Base-by-base conservation (phyloP, 2,888 invertebrate genomes). In the Drosophila tanythrix region DNA sequence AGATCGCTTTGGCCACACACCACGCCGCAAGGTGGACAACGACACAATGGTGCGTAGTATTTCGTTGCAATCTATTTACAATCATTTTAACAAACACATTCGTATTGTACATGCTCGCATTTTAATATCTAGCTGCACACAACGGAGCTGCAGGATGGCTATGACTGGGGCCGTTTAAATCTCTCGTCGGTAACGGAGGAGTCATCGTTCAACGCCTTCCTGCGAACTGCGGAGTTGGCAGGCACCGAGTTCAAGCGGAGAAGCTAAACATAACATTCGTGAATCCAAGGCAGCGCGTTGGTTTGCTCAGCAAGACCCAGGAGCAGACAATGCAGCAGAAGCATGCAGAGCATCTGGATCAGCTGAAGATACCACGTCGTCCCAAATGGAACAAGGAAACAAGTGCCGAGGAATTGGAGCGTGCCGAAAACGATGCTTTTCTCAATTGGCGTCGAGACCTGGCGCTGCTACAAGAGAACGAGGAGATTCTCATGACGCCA, bases 201-300 rank as follows among this genome's bases (percentile, higher is more conserved):
- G 92, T 97, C 96, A n/a, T 97, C 98, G 0, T 96, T 99, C 72
- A 98, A 99, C 94, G 99, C 99, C 90, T 99, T 99, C 92, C 94
- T 99, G 5, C 96, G 98, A 0, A 99, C 98, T 0, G 99, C 99
- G 0, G 97, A 99, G 93, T 93, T 99, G 68, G 99, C 99, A 0
- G 97, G 98, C 46, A 97, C 97, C 0, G 98, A 99, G 92, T 99
- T 99, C 96, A 96, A 90, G 96, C 97, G 4, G 98, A 98, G 92
- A 98, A 98, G 92, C 92, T 98, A 3, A 98, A 98, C 91, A 95
- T 98, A 8, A 96, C 95, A 74, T 96, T 97, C 91, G 94, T 97
- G 0, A 95, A 95, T 89, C 94, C 96, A 0, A 94, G 94, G 58
- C 94, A 94, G 60, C 94, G 94, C 29, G 93, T 94, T 29, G 95